phyloP scores from a whole-genome alignment of 2,797 vertebrate genomes.

The Pseudomugil gertrudae region DNA sequence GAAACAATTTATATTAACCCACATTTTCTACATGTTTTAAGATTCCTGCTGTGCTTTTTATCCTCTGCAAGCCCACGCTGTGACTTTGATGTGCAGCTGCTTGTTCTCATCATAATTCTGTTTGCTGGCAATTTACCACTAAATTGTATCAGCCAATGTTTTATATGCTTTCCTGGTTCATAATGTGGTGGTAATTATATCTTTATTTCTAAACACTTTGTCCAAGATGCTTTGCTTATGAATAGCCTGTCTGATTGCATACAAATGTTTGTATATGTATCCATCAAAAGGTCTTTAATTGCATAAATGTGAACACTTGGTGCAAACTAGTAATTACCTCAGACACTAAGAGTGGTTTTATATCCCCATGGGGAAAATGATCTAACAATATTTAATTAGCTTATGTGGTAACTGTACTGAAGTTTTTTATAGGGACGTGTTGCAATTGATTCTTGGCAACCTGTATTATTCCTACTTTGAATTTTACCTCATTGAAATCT shows the following conservation, averaged over 20 bases:
- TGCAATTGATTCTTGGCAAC: constrained; percentile 26
- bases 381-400: constrained; percentile 18
- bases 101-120: neutral
- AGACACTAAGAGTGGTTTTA: constrained; percentile 7
- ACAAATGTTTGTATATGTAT: neutral
- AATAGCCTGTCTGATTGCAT: neutral
- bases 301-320: neutral
- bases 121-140: neutral
- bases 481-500: neutral
- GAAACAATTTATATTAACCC: too few relatives aligned
- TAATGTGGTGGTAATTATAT: neutral
- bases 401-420: neutral
- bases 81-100: neutral
- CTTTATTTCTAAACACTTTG: neutral
- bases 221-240: neutral
- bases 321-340: neutral
- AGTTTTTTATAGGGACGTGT: constrained; percentile 12
- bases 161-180: neutral
- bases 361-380: constrained; percentile 14
- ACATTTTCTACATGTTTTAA: neutral
- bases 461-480: constrained; percentile 3
- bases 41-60: neutral
- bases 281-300: constrained; percentile 5
- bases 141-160: constrained; percentile 2
- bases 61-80: neutral